A percentile compares a stretch with the other conserved stretches of the same genome.
Evolutionary conservation across 2,888 invertebrate species (phyloP).

Genomic region (Eupithecia insigniata): DNA sequence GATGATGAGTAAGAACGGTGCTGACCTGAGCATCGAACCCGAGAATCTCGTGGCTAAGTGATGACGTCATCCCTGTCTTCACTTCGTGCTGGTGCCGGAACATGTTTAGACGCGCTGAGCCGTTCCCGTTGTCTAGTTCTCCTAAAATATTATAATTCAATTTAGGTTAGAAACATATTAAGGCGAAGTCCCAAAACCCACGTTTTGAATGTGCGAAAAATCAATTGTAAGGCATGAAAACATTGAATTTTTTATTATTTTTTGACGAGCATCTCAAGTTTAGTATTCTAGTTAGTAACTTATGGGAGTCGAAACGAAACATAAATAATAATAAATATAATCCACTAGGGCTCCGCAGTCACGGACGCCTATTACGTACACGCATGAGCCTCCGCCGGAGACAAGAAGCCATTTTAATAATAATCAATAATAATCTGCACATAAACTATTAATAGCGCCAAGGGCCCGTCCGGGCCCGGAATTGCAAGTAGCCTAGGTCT

Average conservation of each 20-base stretch:
- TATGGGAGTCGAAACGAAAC: no score
- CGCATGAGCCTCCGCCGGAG: constrained; percentile 95
- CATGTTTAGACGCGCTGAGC: constrained; percentile 97
- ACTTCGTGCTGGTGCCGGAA: constrained; percentile 98
- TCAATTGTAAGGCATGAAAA: no score
- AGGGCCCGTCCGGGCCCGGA: no score
- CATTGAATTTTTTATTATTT: no score
- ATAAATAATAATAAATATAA: no score
- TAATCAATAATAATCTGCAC: no score
- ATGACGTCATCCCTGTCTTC: constrained; percentile 93
- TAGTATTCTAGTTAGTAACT: no score
- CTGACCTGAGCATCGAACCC: constrained; percentile 93
- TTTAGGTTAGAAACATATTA: not conserved
- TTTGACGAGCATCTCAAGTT: no score
- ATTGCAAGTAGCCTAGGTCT: no score
- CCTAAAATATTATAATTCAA: constrained; percentile 52
- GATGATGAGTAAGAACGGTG: not conserved
- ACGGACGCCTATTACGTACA: constrained; percentile 98
- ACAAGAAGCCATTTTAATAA: constrained; percentile 99
- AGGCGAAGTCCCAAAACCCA: no score
- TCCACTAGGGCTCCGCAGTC: constrained; percentile 94
- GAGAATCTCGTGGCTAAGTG: constrained; percentile 97
- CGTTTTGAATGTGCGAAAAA: no score
- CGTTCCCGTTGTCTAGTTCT: constrained; percentile 97
- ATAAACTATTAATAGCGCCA: no score